Percentiles rank a stretch among this genome's conserved stretches.
Evolutionary conservation across 1,140 invertebrate species (phyloP).

Genomic region (Lasaia peninsularis): DNA sequence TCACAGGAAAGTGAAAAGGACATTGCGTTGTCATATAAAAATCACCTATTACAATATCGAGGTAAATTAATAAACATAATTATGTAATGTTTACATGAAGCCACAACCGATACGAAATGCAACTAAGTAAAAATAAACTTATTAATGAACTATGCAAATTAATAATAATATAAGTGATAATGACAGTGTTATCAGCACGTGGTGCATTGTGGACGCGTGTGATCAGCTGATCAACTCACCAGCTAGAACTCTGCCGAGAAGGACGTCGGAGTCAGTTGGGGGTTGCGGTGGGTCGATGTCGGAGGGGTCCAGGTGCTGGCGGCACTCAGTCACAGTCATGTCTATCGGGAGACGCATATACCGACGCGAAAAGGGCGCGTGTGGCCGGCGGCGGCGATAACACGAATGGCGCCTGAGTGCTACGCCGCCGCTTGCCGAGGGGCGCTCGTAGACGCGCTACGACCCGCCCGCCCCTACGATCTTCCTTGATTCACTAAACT

Average conservation of each 20-base stretch:
- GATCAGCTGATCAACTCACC: slow-evolving; percentile 62
- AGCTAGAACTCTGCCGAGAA: slow-evolving; percentile 78
- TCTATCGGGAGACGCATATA: slow-evolving; percentile 54
- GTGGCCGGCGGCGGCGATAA: slow-evolving; percentile 63
- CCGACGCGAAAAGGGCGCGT: slow-evolving; percentile 55
- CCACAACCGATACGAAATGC: neutral
- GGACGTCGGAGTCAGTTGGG: slow-evolving; percentile 72
- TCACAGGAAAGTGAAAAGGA: slow-evolving; percentile 75
- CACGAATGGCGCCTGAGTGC: slow-evolving; percentile 64
- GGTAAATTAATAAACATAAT: neutral
- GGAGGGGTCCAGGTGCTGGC: slow-evolving; percentile 39
- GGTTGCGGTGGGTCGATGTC: slow-evolving; percentile 35
- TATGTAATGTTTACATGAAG: slow-evolving; percentile 5
- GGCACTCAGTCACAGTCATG: slow-evolving; percentile 70
- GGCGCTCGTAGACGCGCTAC: slow-evolving; percentile 50
- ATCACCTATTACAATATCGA: slow-evolving; percentile 18
- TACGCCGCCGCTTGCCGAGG: slow-evolving; percentile 48
- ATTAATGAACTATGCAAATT: slow-evolving; percentile 16
- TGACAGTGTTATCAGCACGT: slow-evolving; percentile 12
- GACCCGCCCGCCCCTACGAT: slow-evolving; percentile 59
- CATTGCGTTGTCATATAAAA: slow-evolving; percentile 32
- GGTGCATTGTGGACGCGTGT: slow-evolving; percentile 6
- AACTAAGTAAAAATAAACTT: neutral
- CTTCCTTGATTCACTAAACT: slow-evolving; percentile 23
- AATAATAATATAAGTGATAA: slow-evolving; percentile 13